Conservation (phyloP, 2,797 vertebrate genomes). For the Lacerta viridis region DNA sequence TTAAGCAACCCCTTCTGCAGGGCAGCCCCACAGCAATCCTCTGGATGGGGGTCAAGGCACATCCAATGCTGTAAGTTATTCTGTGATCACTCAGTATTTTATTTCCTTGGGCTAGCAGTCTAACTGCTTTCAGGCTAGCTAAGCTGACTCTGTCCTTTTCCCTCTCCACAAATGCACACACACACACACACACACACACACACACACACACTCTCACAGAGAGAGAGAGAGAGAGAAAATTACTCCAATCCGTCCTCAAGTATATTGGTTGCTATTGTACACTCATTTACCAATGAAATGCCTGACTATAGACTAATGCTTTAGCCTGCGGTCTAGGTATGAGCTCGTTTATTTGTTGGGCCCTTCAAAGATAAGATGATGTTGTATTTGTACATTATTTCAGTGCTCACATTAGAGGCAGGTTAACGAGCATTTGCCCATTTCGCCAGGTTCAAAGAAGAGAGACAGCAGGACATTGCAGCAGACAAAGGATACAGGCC, state of each 20-base stretch:
- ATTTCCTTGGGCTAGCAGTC: conserved; percentile 43
- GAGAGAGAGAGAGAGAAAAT: conserved; percentile 2
- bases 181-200: neutral
- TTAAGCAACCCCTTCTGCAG: too few relatives aligned
- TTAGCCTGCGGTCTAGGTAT: conserved; percentile 74
- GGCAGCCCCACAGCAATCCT: neutral
- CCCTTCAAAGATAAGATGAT: conserved; percentile 75
- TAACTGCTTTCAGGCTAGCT: conserved; percentile 30
- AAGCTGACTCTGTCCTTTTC: conserved; percentile 36
- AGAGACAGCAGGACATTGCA: conserved; percentile 57
- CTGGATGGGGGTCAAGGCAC: conserved; percentile 8
- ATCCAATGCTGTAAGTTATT: fast-evolving
- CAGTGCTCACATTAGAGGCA: conserved; percentile 46
- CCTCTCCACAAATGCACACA: neutral
- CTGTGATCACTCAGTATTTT: neutral
- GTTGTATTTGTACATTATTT: conserved; percentile 72
- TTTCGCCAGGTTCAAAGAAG: conserved; percentile 35
- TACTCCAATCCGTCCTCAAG: conserved; percentile 59
- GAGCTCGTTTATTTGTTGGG: conserved; percentile 74
- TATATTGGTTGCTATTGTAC: conserved; percentile 68
- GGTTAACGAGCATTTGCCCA: conserved; percentile 64
- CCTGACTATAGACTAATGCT: conserved; percentile 74
- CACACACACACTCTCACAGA: conserved; percentile 19
- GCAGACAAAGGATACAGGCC: conserved; percentile 58
- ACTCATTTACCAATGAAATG: conserved; percentile 75